Evolutionary conservation across 2,888 invertebrate genomes (phyloP), one percentile per base, ranked within the genome.

Genomic region (Drosophila mercatorum): DNA sequence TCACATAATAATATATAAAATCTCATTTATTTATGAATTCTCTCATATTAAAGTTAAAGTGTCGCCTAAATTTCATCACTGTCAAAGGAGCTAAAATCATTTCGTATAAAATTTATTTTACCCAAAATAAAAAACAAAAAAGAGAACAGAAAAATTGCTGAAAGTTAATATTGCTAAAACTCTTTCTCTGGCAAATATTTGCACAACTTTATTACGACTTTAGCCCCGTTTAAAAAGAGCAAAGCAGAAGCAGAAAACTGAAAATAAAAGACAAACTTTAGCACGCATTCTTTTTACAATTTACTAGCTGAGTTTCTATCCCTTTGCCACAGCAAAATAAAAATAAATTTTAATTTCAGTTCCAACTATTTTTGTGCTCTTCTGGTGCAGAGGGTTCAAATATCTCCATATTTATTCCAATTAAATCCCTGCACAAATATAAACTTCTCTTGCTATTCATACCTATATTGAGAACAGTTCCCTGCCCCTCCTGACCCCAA

Each of bases 311-410:
- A 61, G 53, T 64, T 72, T 55, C 17, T n/a, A 26, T 34, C 44
- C 36, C 55, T 17, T 31, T 31, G 17, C 52, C 49, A n/a, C 22
- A 5, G 49, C n/a, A 47, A 34, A 51, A 51, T 34, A 51, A 46
- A 22, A 43, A 55, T 44, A 65, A 49, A 52, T 53, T 58, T 58
- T n/a, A 28, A 58, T 63, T 69, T 61, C 38, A 64, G 61, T 38
- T 64, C 31, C 36, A 65, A 58, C 53, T 49, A 69, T 61, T 69
- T 74, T 61, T 73, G 73, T 73, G 52, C 52, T 38, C 2, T 53
- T 22, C 34, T 4, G 3, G 7, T 52, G 52, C 36, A 22, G 49
- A 8, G 36, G 14, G 26, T 5, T 38, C 5, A 5, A 8, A 22
- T 26, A 14, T 7, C 7, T 14, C 8, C 14, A 38, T 53, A 12